Base-by-base conservation (phyloP, 2,113 vertebrate species). In the Colossoma macropomum region DNA sequence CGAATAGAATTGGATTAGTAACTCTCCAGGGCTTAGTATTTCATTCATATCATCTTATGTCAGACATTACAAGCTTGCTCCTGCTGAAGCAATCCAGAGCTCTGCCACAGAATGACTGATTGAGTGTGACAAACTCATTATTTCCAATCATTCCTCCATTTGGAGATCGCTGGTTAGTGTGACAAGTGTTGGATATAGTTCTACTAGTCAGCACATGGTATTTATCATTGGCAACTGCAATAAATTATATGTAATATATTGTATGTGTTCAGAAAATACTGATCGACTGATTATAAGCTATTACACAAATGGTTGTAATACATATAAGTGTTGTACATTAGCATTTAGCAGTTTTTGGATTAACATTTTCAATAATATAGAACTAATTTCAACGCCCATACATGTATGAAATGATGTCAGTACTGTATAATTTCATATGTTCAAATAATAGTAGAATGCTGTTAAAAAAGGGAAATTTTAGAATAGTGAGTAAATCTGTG, bases 1-100 rank as follows among this genome's bases (percentile, higher is more conserved):
- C 12, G 32, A 38, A 75, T 48, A 68, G 66, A 80, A 80, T 60
- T 80, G 72, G 68, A 85, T 85, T 85, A 77, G 79, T 56, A 59
- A 62, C 79, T 77, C 65, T 81, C 69, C 50, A 48, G 50, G 25
- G 77, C 60, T 70, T 68, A 72, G 69, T 71, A 72, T 77, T 63
- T 65, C 84, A 63, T 77, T 85, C 28, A 52, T 73, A 54, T 19
- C 3, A 66, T 81, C 73, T 72, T 63, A 77, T 85, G 79, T 50
- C 79, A 56, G 34, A 34, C 0, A 68, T 80, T 59, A 65, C 65
- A 84, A 74, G 25, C 60, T 72, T 50, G 76, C 34, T 79, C n/a
- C n/a, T 68, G 30, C 45, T 68, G 63, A 50, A 69, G 38, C 15
- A 17, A n/a, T 68, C 41, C 28, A 54, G 45, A 41, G 34, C 68